Conservation (phyloP, 2,888 invertebrate species). For the Torymus auratus region DNA sequence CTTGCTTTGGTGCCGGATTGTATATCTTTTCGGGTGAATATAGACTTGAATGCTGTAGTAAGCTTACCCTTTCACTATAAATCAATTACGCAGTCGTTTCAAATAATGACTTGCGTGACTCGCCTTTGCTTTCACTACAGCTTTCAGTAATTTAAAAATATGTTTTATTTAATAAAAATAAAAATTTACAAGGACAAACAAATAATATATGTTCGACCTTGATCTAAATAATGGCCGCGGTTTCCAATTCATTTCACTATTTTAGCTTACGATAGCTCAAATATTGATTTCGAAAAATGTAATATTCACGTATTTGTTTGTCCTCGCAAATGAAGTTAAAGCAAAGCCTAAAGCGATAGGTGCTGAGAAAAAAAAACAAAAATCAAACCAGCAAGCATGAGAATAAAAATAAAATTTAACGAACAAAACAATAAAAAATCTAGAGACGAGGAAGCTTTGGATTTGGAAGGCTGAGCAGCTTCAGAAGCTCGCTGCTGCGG, state of each 20-base stretch:
- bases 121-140: conserved; percentile 22
- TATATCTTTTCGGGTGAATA: conserved; percentile 8
- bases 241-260: too few relatives aligned
- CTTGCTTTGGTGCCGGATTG: conserved; percentile 46
- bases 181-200: conserved; percentile 14
- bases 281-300: neutral
- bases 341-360: conserved; percentile 29
- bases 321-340: neutral
- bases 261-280: neutral
- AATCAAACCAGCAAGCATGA: too few relatives aligned
- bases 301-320: conserved; percentile 14
- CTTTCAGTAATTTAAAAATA: too few relatives aligned
- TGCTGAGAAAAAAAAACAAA: neutral
- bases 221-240: too few relatives aligned
- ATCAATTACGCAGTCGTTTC: neutral
- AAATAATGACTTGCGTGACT: neutral
- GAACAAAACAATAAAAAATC: conserved; percentile 28
- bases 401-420: conserved; percentile 5
- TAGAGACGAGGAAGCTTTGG: conserved; percentile 61
- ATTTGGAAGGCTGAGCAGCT: conserved; percentile 57
- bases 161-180: neutral
- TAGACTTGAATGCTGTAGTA: conserved; percentile 18
- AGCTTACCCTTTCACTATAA: conserved; percentile 2
- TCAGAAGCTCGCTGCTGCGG: conserved; percentile 19
- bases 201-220: conserved; percentile 12